These are phyloP conservation scores for Tribolium freemani DNA, from an alignment of 2,888 invertebrate genomes.

Conservation along the genomic window DNA sequence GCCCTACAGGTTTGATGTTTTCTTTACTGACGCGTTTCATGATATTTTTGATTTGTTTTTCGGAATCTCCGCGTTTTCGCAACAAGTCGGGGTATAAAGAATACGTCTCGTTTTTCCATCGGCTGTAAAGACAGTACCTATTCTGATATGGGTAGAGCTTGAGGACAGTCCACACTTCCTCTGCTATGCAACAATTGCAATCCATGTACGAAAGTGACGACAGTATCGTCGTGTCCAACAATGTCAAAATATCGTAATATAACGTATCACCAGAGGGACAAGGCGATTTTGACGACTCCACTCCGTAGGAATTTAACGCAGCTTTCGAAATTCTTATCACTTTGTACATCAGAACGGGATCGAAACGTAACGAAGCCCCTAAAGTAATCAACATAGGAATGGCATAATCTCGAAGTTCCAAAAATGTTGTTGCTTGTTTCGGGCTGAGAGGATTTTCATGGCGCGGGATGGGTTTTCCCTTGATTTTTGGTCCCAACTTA, in stretches of 20 bases:
- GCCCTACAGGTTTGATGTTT: slow-evolving; percentile 96
- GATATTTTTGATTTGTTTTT: slow-evolving; percentile 93
- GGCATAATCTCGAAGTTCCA: slow-evolving; percentile 80
- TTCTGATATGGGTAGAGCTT: slow-evolving; percentile 89
- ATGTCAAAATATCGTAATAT: slow-evolving; percentile 86
- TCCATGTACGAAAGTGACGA: slow-evolving; percentile 93
- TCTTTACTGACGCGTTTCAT: slow-evolving; percentile 99
- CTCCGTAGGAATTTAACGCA: slow-evolving; percentile 59
- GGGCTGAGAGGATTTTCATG: slow-evolving; percentile 75
- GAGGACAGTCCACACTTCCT: slow-evolving; percentile 94
- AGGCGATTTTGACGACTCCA: slow-evolving; percentile 57
- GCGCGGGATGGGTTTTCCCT: slow-evolving; percentile 71
- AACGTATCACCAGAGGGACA: slow-evolving; percentile 70
- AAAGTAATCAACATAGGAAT: slow-evolving; percentile 89
- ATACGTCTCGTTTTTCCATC: slow-evolving; percentile 96
- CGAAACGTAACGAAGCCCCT: slow-evolving; percentile 89
- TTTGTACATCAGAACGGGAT: slow-evolving; percentile 93
- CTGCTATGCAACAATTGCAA: slow-evolving; percentile 95
- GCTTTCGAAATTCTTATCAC: slow-evolving; percentile 72
- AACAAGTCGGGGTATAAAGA: slow-evolving; percentile 87
- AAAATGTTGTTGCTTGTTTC: slow-evolving; percentile 76
- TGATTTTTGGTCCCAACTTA: slow-evolving; percentile 79
- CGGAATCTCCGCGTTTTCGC: slow-evolving; percentile 86
- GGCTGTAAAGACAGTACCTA: slow-evolving; percentile 88
- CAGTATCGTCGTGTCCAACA: slow-evolving; percentile 90